These are phyloP conservation scores for Calidris pygmaea DNA, from an alignment of 2,113 vertebrate genomes.

Conservation along the genomic window DNA sequence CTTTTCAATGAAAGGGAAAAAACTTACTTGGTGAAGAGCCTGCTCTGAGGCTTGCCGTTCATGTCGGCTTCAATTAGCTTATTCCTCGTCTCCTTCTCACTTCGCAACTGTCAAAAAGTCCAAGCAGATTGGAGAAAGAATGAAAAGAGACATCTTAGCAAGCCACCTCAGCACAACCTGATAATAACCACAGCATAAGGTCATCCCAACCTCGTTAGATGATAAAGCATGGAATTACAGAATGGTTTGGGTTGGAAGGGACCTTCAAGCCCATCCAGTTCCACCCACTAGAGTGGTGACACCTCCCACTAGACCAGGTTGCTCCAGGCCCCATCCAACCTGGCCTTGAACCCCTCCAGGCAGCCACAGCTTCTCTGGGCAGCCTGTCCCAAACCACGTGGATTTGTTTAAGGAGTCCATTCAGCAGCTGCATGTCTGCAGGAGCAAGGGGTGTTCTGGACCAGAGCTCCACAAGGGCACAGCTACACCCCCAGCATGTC, in stretches of 20 bases:
- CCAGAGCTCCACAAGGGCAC: neutral
- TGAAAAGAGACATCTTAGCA: neutral
- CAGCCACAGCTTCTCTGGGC: neutral
- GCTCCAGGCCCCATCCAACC: neutral
- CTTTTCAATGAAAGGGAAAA: neutral
- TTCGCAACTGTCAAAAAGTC: constrained; percentile 66
- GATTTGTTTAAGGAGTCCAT: neutral
- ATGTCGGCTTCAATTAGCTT: constrained; percentile 80
- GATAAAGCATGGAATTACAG: neutral
- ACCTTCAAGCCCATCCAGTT: neutral
- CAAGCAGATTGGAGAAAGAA: neutral
- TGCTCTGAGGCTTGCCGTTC: constrained; percentile 70
- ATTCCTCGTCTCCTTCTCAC: constrained; percentile 76
- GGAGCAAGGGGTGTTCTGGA: neutral
- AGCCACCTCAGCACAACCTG: neutral
- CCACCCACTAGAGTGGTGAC: neutral
- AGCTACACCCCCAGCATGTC: neutral
- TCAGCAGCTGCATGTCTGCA: neutral
- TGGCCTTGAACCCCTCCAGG: neutral
- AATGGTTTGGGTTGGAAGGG: neutral
- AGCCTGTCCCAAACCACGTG: neutral
- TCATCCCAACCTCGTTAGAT: neutral
- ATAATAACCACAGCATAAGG: neutral
- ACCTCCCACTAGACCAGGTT: neutral
- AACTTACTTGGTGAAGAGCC: constrained; percentile 76